Percentiles rank a stretch among this genome's conserved stretches.
phyloP scores from a whole-genome alignment of 2,113 vertebrate species.

The Chaetodon trifascialis region DNA sequence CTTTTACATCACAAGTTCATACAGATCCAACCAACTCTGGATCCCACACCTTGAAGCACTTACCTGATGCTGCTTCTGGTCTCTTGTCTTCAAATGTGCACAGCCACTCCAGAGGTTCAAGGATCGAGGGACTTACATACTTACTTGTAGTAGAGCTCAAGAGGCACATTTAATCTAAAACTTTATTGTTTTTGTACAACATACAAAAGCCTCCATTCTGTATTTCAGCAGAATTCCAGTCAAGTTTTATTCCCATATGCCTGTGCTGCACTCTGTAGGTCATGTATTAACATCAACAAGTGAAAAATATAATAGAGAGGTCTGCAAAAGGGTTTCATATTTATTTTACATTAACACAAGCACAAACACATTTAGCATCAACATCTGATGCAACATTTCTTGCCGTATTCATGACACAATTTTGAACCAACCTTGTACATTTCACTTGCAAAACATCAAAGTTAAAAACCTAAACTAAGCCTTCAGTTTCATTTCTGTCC shows the following conservation, averaged over 20 bases:
- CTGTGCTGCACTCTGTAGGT: background rate
- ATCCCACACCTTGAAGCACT: background rate
- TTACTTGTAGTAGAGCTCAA: background rate
- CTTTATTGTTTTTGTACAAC: background rate
- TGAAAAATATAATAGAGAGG: background rate
- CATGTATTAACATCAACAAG: background rate
- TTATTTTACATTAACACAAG: slow-evolving; percentile 42
- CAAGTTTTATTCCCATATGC: background rate
- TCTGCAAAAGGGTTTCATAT: slow-evolving; percentile 34
- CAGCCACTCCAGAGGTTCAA: background rate
- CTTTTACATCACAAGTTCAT: background rate
- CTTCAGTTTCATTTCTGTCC: background rate
- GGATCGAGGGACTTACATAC: too few relatives aligned
- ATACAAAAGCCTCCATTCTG: background rate
- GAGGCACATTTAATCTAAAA: background rate
- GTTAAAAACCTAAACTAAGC: background rate
- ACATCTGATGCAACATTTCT: background rate
- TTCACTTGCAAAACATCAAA: slow-evolving; percentile 31
- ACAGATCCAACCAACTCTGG: background rate
- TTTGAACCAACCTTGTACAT: background rate
- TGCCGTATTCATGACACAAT: background rate
- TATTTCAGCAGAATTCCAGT: background rate
- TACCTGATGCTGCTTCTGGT: background rate
- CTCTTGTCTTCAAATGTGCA: background rate
- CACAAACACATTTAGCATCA: slow-evolving; percentile 19